phyloP scores from a whole-genome alignment of 2,797 vertebrate genomes.

The Karalla daura region DNA sequence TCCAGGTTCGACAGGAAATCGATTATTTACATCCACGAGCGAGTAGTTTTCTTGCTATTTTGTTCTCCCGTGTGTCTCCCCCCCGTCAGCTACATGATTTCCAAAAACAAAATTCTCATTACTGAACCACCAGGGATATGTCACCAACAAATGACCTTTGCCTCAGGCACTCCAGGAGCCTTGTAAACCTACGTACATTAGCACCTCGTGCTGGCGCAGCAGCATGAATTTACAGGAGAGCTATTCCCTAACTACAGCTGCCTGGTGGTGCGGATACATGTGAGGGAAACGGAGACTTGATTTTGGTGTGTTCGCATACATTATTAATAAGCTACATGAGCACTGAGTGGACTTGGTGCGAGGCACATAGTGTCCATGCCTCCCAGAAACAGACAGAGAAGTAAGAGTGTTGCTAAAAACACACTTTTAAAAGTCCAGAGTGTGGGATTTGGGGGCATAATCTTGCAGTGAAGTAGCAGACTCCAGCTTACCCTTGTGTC shows the following conservation, averaged over 20 bases:
- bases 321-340: background rate
- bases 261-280: constrained; percentile 19
- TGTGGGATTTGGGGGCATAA: no score
- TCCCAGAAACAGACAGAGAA: background rate
- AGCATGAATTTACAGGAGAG: constrained; percentile 51
- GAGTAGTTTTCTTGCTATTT: constrained; percentile 23
- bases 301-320: background rate
- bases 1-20: constrained; percentile 7
- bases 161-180: constrained; percentile 47
- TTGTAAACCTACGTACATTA: no score
- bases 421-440: background rate
- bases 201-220: constrained; percentile 55
- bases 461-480: no score
- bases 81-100: constrained; percentile 25
- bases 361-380: background rate
- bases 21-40: background rate
- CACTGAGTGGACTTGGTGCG: background rate
- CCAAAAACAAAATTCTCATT: constrained; percentile 63
- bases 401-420: background rate
- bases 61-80: constrained; percentile 30
- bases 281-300: constrained; percentile 34
- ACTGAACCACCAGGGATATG: constrained; percentile 59
- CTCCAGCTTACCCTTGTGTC: background rate
- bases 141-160: constrained; percentile 65
- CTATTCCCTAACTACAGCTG: constrained; percentile 34